These are phyloP conservation scores for Myotis yumanensis DNA, from an alignment of 2,113 vertebrate species.

Conservation along the genomic window DNA sequence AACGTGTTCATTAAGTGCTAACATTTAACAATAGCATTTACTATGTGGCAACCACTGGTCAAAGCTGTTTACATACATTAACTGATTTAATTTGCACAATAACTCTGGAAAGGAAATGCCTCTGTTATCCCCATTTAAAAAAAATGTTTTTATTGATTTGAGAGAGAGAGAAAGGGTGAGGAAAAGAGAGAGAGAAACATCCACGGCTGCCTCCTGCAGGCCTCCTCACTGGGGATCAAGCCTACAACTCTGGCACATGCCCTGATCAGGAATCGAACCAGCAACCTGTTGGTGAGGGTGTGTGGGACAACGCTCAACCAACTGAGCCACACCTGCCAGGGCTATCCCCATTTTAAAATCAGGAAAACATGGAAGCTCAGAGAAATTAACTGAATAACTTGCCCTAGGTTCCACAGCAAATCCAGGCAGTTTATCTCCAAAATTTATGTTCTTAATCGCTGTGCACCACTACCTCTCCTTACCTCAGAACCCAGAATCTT, in stretches of 20 bases:
- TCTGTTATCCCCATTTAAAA: not conserved
- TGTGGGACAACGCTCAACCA: not conserved
- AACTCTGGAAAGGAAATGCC: not conserved
- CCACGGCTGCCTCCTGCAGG: not conserved
- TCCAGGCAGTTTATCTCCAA: not conserved
- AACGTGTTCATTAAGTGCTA: not conserved
- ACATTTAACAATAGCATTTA: conserved; percentile 1
- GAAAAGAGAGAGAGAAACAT: not conserved
- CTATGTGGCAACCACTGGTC: not conserved
- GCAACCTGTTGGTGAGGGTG: not conserved
- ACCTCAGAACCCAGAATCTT: not conserved
- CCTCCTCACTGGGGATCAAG: not conserved
- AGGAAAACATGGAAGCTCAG: not conserved
- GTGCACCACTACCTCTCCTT: not conserved
- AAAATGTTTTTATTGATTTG: not conserved
- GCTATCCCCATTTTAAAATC: conserved; percentile 3
- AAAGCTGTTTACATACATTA: not conserved
- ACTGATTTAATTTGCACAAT: conserved; percentile 5
- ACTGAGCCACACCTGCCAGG: not conserved
- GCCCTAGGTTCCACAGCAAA: not conserved
- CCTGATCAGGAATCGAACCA: not conserved
- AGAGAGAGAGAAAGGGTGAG: too few relatives aligned
- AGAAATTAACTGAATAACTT: conserved; percentile 25
- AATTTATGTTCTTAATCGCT: conserved; percentile 7
- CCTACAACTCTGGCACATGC: not conserved